Conservation (phyloP, 2,113 vertebrate species). For the Podarcis cretensis region DNA sequence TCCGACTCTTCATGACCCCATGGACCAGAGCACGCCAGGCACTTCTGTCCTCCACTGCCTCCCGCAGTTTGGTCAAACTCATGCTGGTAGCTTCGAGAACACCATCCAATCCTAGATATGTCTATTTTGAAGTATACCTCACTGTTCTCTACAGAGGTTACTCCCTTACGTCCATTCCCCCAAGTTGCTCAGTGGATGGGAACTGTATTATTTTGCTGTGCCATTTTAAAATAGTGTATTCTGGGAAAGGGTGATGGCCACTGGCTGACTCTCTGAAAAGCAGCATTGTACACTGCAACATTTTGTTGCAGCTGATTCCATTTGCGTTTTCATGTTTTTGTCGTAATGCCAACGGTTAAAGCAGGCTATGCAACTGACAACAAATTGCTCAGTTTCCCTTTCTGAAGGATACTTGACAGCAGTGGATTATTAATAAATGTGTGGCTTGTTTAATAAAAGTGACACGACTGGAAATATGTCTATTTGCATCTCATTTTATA, state of each 20-base stretch:
- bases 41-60: too few species aligned
- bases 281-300: background rate
- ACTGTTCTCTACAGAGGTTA: background rate
- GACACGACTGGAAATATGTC: constrained; percentile 24
- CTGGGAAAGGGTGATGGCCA: background rate
- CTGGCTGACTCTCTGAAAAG: background rate
- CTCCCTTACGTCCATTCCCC: too few species aligned
- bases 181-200: background rate
- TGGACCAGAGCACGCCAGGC: too few species aligned
- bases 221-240: background rate
- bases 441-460: constrained; percentile 43
- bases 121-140: background rate
- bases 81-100: too few species aligned
- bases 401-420: constrained; percentile 40
- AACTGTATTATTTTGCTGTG: background rate
- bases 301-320: background rate
- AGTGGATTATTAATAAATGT: constrained; percentile 52
- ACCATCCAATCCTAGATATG: too few species aligned
- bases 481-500: constrained; percentile 47
- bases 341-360: background rate
- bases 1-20: too few species aligned
- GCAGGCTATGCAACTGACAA: background rate
- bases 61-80: too few species aligned
- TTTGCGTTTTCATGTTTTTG: background rate
- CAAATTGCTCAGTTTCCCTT: constrained; percentile 32